Evolutionary conservation across 2,888 invertebrate genomes (phyloP).

Genomic region (Nezara viridula): DNA sequence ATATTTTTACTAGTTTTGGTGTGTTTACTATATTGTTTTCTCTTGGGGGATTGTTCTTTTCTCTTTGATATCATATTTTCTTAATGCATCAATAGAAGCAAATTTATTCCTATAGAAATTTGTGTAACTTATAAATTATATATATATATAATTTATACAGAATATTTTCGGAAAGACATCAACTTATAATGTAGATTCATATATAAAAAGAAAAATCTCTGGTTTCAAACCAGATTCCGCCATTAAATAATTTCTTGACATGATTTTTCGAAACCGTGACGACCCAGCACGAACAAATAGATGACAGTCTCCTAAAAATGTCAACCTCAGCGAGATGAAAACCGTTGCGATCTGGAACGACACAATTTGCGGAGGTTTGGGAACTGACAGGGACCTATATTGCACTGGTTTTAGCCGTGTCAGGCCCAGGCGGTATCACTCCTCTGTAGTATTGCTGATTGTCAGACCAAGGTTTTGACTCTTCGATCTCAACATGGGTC

Average conservation of each 20-base stretch:
- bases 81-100: too few species aligned
- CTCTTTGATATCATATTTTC: too few species aligned
- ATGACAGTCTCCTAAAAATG: neutral
- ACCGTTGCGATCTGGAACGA: neutral
- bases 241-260: neutral
- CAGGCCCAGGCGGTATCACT: neutral
- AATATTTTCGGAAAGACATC: too few species aligned
- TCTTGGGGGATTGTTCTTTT: too few species aligned
- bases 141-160: too few species aligned
- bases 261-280: neutral
- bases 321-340: conserved; percentile 19
- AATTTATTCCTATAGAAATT: too few species aligned
- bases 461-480: neutral
- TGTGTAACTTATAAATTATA: too few species aligned
- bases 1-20: too few species aligned
- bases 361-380: conserved; percentile 27
- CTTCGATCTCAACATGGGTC: neutral
- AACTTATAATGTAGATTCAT: too few species aligned
- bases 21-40: too few species aligned
- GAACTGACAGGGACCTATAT: neutral
- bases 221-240: too few species aligned
- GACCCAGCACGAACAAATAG: neutral
- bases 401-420: neutral
- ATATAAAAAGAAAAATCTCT: too few species aligned
- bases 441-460: neutral